phyloP scores from a whole-genome alignment of 2,888 invertebrate genomes.

The Diploptera punctata region DNA sequence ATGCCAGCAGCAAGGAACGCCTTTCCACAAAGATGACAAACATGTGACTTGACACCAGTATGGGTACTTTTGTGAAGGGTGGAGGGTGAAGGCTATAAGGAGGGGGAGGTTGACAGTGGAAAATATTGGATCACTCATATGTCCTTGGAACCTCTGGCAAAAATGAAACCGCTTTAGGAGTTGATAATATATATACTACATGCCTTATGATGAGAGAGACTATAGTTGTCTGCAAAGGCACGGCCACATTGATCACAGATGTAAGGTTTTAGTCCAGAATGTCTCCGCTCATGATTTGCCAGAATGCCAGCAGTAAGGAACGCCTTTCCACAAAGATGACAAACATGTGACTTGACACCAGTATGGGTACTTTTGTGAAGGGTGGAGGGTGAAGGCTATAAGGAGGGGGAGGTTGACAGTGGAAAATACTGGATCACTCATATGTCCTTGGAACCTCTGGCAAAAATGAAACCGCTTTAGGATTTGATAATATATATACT shows the following conservation, averaged over 20 bases:
- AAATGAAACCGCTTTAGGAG: no score
- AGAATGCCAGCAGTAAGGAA: conserved; percentile 33
- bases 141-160: no score
- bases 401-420: no score
- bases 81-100: no score
- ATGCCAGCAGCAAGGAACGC: conserved; percentile 33
- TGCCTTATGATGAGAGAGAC: conserved; percentile 31
- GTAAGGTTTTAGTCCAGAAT: conserved; percentile 32
- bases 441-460: no score
- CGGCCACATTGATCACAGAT: conserved; percentile 32
- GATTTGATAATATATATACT: no score
- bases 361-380: conserved; percentile 34
- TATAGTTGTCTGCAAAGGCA: conserved; percentile 35
- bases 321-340: conserved; percentile 35
- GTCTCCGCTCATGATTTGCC: conserved; percentile 35
- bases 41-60: conserved; percentile 27
- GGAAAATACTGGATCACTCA: no score
- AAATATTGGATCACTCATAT: no score
- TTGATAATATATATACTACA: no score
- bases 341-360: conserved; percentile 31
- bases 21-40: conserved; percentile 35
- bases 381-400: no score
- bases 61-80: conserved; percentile 36
- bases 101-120: no score
- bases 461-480: no score